Base-by-base conservation (phyloP, 2,113 vertebrate species). In the Deroptyus accipitrinus region DNA sequence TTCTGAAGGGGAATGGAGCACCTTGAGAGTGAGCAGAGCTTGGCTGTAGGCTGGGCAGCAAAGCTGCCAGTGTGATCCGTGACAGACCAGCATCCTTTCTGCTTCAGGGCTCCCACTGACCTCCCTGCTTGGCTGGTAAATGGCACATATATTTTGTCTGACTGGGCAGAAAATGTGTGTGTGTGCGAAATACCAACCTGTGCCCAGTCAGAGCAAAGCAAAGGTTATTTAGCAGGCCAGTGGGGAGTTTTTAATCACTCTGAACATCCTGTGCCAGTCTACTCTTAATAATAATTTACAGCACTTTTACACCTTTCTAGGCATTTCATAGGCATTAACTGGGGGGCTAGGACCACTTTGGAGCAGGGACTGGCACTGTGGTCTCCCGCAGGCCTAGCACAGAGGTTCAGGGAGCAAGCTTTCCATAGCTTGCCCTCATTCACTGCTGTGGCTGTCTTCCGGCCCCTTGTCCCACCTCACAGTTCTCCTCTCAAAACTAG, bases 161-260 rank as follows among this genome's bases (percentile, higher is more conserved):
- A 20, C 54, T 86, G 44, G 37, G 42, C 69, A 91, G 48, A 78
- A 81, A 81, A 19, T 11, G 55, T 22, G 57, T n/a, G 33, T 59
- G 33, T 59, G 48, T 54, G 52, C 11, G 4, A 59, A 66, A 51
- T 0, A 33, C 31, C 24, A 74, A 72, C 27, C 31, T 74, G 28
- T 67, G 73, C 37, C 62, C 31, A 77, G 82, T 11, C 62, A 76
- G 59, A 82, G 30, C 37, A 72, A 94, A 95, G 76, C 52, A 66
- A 72, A 42, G 68, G 37, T 88, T 49, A 77, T 52, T 61, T 48
- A 92, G 23, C 1, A 0, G 19, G 37, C 31, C 67, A 30, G 15
- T 37, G 31, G 37, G 67, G 44, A 91, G 41, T 11, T 74, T 84
- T 91, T 85, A 64, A 76, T 83, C 44, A 69, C 10, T 70, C 19